Percentiles rank a stretch among this genome's conserved stretches.
Evolutionary conservation across 2,797 vertebrate genomes (phyloP).

Genomic region (Esox lucius): DNA sequence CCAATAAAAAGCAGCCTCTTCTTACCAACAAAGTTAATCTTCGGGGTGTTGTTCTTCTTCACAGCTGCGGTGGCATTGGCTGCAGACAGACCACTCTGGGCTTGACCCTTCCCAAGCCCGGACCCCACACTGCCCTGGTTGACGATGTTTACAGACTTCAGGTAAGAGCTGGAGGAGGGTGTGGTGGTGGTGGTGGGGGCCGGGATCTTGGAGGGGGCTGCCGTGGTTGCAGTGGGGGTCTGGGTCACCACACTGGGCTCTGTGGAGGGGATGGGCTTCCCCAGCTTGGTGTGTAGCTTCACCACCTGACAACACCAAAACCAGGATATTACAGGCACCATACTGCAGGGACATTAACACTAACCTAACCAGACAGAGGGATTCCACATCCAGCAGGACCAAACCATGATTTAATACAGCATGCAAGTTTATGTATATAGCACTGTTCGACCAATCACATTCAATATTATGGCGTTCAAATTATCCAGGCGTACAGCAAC

Average conservation of each 20-base stretch:
- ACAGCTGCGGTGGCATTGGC: conserved; percentile 69
- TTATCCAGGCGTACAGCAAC: too few species aligned
- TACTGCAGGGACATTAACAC: background rate
- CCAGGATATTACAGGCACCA: background rate
- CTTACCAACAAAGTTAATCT: conserved; percentile 98
- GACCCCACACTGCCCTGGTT: conserved; percentile 53
- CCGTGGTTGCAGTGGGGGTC: conserved; percentile 80
- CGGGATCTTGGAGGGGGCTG: conserved; percentile 81
- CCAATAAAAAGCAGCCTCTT: conserved; percentile 27
- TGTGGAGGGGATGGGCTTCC: conserved; percentile 96
- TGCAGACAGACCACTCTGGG: conserved; percentile 51
- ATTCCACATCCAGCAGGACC: too few species aligned
- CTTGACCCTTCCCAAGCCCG: conserved; percentile 69
- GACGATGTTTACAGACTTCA: conserved; percentile 80
- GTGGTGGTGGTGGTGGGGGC: conserved; percentile 76
- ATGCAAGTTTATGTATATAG: too few species aligned
- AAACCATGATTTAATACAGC: too few species aligned
- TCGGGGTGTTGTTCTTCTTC: conserved; percentile 92
- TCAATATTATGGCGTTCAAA: too few species aligned
- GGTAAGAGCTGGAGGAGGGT: conserved; percentile 75
- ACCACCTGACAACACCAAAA: conserved; percentile 79
- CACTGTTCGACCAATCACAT: too few species aligned
- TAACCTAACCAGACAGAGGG: too few species aligned
- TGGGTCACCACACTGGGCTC: conserved; percentile 94
- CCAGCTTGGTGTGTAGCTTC: conserved; percentile 97